Evolutionary conservation across 2,888 invertebrate species (phyloP), one percentile per base, ranked within the genome.

Genomic region (Apamea epomidion): DNA sequence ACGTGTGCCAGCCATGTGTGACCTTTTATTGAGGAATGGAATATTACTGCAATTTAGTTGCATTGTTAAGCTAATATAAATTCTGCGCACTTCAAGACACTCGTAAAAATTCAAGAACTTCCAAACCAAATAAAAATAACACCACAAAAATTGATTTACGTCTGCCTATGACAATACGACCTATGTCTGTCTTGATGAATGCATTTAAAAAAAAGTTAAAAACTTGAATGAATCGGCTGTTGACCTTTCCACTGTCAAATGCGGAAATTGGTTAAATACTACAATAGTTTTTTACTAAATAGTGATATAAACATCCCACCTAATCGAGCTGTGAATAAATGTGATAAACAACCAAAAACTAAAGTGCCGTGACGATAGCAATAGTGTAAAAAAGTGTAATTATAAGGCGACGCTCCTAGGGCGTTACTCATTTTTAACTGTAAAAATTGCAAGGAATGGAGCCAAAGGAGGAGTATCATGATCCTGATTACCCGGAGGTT

Each of bases 401-500:
- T 86, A 86, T 88, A 89, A 86, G 81, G 70, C 84, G 89, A 92
- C 91, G 90, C 92, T 89, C 85, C 71, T 91, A 90, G 93, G 94
- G 94, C 94, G 94, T 94, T 93, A 85, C 89, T 91, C 87, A 84
- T 91, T 92, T 92, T 91, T 91, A 88, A 86, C 85, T 89, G 85
- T 91, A 86, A 88, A 92, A 92, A 86, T 91, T 88, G 83, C 87
- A 88, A 85, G 85, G 91, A 94, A 97, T 97, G 97, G 96, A 96
- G 87, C 90, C 85, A 78, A 94, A 95, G 75, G 93, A 95, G 74
- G 98, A 98, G 90, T 97, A 97, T 86, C 97, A 97, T 88, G 98
- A 98, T 91, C 98, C 98, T 8, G 98, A 98, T 89, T 98, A 98
- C 90, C 95, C 96, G 21, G 97, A 94, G 79, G 91, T 88, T 12